phyloP scores from a whole-genome alignment of 2,113 vertebrate genomes.

The Suncus etruscus region DNA sequence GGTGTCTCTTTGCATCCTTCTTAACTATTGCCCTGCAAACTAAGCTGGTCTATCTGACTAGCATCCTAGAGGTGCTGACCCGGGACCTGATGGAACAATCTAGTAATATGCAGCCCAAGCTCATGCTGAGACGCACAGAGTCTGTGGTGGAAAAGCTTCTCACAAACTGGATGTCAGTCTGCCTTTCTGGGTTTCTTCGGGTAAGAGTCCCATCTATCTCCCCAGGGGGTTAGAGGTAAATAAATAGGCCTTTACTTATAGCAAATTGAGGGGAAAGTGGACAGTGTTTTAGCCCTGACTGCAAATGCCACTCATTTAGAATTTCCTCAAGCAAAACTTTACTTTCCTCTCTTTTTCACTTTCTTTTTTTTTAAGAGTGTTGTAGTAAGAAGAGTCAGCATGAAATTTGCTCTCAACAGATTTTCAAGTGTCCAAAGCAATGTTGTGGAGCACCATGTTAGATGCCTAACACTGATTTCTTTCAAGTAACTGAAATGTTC shows the following conservation, averaged over 20 bases:
- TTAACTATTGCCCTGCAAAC: slow-evolving; percentile 95
- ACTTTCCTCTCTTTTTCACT: not conserved
- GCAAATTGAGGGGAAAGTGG: not conserved
- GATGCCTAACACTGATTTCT: not conserved
- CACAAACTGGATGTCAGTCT: slow-evolving; percentile 99
- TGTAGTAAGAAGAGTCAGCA: not conserved
- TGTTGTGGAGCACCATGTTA: not conserved
- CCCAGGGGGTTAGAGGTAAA: slow-evolving; percentile 34
- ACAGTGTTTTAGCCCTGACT: not conserved
- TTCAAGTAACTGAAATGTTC: not conserved
- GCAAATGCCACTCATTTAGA: not conserved
- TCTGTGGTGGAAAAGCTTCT: slow-evolving; percentile 96
- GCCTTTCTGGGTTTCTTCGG: slow-evolving; percentile 96
- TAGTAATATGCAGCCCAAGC: slow-evolving; percentile 93
- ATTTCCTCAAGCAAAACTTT: slow-evolving; percentile 21
- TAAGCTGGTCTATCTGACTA: slow-evolving; percentile 94
- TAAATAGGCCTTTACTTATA: not conserved
- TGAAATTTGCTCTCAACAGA: not conserved
- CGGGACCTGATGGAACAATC: slow-evolving; percentile 93
- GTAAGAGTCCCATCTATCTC: slow-evolving; percentile 83
- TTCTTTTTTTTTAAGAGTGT: not conserved
- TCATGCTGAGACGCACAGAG: slow-evolving; percentile 95
- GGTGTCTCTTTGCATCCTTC: slow-evolving; percentile 94
- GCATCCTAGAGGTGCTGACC: slow-evolving; percentile 93
- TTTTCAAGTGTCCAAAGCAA: not conserved